Conservation (phyloP, 1,140 invertebrate species). For the Monochamus saltuarius region DNA sequence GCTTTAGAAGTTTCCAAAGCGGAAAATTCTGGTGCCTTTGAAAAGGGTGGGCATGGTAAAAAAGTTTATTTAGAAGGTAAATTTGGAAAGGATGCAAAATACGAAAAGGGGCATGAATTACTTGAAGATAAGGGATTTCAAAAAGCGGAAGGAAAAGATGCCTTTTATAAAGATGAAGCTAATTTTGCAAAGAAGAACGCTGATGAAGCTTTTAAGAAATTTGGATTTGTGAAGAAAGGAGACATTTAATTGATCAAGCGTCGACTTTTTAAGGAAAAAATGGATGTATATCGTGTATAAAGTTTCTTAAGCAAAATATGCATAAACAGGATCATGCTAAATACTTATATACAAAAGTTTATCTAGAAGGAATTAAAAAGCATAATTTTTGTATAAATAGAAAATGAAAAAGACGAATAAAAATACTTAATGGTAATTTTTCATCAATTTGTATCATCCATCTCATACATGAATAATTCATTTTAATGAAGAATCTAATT, state of each 20-base stretch:
- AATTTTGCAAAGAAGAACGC: slow-evolving; percentile 64
- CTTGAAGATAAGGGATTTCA: slow-evolving; percentile 63
- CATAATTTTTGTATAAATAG: too few species aligned
- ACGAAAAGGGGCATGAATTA: slow-evolving; percentile 59
- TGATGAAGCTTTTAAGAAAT: slow-evolving; percentile 62
- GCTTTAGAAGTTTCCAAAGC: slow-evolving; percentile 53
- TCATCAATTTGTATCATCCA: too few species aligned
- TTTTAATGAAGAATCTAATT: too few species aligned
- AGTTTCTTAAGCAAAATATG: too few species aligned
- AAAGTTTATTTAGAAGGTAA: slow-evolving; percentile 57
- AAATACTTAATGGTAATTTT: too few species aligned
- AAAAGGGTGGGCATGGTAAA: slow-evolving; percentile 60
- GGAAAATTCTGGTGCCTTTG: slow-evolving; percentile 52
- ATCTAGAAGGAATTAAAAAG: too few species aligned
- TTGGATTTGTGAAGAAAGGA: slow-evolving; percentile 5
- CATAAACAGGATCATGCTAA: too few species aligned
- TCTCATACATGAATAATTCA: too few species aligned
- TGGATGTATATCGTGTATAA: too few species aligned
- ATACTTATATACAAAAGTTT: too few species aligned
- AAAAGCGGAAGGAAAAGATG: slow-evolving; percentile 60
- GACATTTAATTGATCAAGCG: slow-evolving; percentile 2
- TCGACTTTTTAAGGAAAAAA: neutral
- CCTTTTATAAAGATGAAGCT: slow-evolving; percentile 62
- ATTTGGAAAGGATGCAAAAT: slow-evolving; percentile 57
- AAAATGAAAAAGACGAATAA: too few species aligned